Conservation (phyloP, 2,888 invertebrate genomes). For the Clusia tigrina region DNA sequence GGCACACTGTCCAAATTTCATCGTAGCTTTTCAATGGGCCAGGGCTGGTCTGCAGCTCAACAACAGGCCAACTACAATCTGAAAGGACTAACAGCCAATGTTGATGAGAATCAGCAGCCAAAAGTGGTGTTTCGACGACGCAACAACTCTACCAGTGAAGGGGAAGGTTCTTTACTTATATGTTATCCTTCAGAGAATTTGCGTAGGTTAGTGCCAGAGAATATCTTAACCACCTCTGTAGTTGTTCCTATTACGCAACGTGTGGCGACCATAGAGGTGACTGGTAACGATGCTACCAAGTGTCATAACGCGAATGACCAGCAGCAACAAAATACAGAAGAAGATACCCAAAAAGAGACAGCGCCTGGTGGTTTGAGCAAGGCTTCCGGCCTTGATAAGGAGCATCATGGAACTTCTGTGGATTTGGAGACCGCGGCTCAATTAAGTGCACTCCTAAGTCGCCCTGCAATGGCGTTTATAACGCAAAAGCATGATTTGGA, state of each 20-base stretch:
- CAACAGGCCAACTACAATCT: constrained; percentile 41
- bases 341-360: constrained; percentile 7
- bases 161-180: constrained; percentile 68
- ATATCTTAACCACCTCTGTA: constrained; percentile 65
- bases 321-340: constrained; percentile 15
- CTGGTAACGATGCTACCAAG: constrained; percentile 25
- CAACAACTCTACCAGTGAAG: constrained; percentile 76
- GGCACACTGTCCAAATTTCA: constrained; percentile 69
- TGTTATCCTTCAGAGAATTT: constrained; percentile 90
- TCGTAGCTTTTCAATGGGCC: constrained; percentile 88
- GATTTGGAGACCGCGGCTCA: constrained; percentile 47
- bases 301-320: constrained; percentile 31
- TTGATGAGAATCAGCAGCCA: constrained; percentile 46
- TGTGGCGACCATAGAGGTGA: constrained; percentile 28
- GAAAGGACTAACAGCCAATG: constrained; percentile 27
- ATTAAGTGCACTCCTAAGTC: constrained; percentile 54
- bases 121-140: constrained; percentile 69
- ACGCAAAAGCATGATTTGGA: constrained; percentile 86
- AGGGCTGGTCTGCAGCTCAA: constrained; percentile 65
- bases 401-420: constrained; percentile 31
- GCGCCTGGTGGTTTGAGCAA: background rate
- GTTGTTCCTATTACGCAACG: constrained; percentile 51
- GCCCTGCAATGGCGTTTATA: constrained; percentile 89
- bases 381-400: constrained; percentile 1
- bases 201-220: constrained; percentile 77